Conservation (phyloP, 1,140 invertebrate genomes). For the Globodera rostochiensis region DNA sequence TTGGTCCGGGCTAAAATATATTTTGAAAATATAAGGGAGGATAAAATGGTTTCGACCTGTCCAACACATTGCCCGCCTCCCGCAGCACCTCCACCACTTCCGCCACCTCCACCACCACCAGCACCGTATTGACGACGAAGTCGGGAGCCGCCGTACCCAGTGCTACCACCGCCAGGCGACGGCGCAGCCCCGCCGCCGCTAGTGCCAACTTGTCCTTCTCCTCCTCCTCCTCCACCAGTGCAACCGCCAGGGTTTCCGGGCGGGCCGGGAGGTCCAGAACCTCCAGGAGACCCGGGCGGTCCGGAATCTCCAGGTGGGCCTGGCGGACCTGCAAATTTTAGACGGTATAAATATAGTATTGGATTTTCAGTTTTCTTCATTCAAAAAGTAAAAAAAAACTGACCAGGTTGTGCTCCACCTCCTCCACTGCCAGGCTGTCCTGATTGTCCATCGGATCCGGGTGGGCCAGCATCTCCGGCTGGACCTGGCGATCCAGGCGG, state of each 20-base stretch:
- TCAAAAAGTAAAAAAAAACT: background rate
- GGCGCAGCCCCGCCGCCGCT: no score
- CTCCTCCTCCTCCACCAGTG: conserved; percentile 9
- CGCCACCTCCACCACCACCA: no score
- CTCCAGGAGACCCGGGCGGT: conserved; percentile 32
- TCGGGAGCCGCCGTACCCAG: background rate
- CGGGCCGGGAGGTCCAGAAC: conserved; percentile 33
- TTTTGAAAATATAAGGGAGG: background rate
- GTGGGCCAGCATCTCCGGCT: conserved; percentile 37
- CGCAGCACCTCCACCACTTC: no score
- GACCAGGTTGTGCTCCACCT: conserved; percentile 27
- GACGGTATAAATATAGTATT: background rate
- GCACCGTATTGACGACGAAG: background rate
- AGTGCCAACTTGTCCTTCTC: background rate
- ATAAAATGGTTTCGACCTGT: background rate
- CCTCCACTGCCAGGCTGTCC: conserved; percentile 46
- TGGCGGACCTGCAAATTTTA: conserved; percentile 24
- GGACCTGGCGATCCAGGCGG: conserved; percentile 35
- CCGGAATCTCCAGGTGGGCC: conserved; percentile 38
- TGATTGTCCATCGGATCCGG: conserved; percentile 45
- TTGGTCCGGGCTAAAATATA: conserved; percentile 18
- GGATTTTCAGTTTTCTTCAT: background rate
- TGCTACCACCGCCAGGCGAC: no score
- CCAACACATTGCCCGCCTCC: background rate
- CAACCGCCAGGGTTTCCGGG: conserved; percentile 35